These are phyloP conservation scores for Coecobrya sp. DNA, from an alignment of 2,888 invertebrate genomes.

Conservation along the genomic window DNA sequence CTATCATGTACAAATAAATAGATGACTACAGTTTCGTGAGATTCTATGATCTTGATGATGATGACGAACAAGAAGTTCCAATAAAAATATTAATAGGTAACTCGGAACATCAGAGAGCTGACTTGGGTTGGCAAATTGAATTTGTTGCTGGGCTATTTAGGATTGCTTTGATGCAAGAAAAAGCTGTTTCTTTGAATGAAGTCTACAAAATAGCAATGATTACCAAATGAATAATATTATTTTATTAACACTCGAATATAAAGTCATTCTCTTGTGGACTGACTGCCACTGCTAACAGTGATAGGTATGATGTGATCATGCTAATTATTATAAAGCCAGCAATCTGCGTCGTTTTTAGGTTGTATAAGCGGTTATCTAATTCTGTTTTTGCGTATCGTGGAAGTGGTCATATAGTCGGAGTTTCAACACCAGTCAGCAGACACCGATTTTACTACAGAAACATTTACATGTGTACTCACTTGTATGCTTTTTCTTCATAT, in stretches of 20 bases:
- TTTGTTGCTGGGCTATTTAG: neutral
- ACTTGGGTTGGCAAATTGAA: too few relatives aligned
- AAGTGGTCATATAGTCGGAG: neutral
- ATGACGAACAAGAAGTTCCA: neutral
- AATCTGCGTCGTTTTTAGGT: conserved; percentile 16
- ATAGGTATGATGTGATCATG: too few relatives aligned
- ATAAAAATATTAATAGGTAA: too few relatives aligned
- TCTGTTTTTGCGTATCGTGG: neutral
- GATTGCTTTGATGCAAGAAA: neutral
- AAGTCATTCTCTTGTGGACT: too few relatives aligned
- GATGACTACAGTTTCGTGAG: neutral
- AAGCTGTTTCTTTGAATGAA: neutral
- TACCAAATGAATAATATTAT: too few relatives aligned
- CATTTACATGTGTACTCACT: too few relatives aligned
- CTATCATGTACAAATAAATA: too few relatives aligned
- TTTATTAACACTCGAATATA: too few relatives aligned
- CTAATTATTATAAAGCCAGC: neutral
- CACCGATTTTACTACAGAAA: neutral
- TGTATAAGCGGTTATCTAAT: neutral
- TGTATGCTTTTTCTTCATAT: neutral
- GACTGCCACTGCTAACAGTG: too few relatives aligned
- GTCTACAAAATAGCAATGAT: too few relatives aligned
- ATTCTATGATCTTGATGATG: too few relatives aligned
- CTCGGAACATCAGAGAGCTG: too few relatives aligned
- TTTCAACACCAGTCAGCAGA: neutral